Base-by-base conservation (phyloP, 2,797 vertebrate genomes). In the Microchirus variegatus region DNA sequence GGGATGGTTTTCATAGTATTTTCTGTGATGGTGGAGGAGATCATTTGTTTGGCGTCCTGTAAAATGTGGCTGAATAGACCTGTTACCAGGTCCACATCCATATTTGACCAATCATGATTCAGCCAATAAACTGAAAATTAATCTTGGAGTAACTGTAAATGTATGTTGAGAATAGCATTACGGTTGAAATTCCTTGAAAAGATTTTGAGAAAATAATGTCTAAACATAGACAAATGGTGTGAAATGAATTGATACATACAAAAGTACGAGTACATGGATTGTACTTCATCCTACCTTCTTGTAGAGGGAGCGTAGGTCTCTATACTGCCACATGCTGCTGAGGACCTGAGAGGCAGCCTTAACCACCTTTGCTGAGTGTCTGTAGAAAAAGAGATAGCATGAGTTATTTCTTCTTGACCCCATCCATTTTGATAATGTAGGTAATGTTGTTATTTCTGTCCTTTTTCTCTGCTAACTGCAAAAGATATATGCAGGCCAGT, bases 241-340 rank as follows among this genome's bases (percentile, higher is more conserved):
- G 15, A 38, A 41, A 11, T 10, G 40, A 12, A 41, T 5, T 42
- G 13, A 42, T 4, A 15, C 41, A 6, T 5, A 15, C 15, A 42
- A 42, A 14, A 42, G 13, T 12, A 42, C 13, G 41, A 42, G 12
- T 42, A 9, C n/a, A 8, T 9, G 14, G 22, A 15, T 35, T 31
- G 48, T 31, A 31, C 13, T n/a, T 35, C 37, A 31, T 60, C 93
- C 88, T 95, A 99, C 98, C 97, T 99, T 99, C 89, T 98, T 99
- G 93, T 98, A 99, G 89, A 99, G 96, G 90, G 96, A 97, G 88
- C 97, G 96, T 90, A 99, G 94, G 95, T 99, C 98, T 91, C 97
- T 95, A 90, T 99, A 99, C 91, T 99, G 98, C 98, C 98, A 99
- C 98, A 99, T 98, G 83, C 97, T 98, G 92, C 95, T 99, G 62